phyloP scores from a whole-genome alignment of 2,888 invertebrate genomes.

The Aspidiotus destructor region DNA sequence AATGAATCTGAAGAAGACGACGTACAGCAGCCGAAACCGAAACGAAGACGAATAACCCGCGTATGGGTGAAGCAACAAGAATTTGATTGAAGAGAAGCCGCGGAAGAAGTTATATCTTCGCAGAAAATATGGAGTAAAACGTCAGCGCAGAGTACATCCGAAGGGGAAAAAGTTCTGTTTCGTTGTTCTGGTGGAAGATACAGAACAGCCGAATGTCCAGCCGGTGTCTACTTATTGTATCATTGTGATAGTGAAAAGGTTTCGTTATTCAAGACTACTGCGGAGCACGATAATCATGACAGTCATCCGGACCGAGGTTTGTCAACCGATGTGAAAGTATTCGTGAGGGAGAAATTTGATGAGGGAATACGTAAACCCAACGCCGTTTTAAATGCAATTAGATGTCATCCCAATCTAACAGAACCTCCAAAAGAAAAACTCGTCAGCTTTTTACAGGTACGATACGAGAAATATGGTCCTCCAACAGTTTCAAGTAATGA shows the following conservation, averaged over 20 bases:
- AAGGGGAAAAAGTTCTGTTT: background rate
- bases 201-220: background rate
- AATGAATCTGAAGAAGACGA: background rate
- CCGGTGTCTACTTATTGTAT: constrained; percentile 1
- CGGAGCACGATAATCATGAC: background rate
- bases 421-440: background rate
- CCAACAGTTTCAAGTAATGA: constrained; percentile 22
- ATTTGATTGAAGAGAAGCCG: constrained; percentile 7
- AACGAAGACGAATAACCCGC: background rate
- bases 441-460: constrained; percentile 8
- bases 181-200: background rate
- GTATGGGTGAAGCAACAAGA: constrained; percentile 5
- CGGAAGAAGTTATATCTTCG: background rate
- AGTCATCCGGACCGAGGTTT: background rate
- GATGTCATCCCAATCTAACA: background rate
- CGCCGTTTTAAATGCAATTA: constrained; percentile 9
- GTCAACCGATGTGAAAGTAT: background rate
- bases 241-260: constrained; percentile 6
- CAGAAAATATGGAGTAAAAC: constrained; percentile 10
- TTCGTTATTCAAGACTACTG: constrained; percentile 1
- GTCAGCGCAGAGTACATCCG: background rate
- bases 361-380: constrained; percentile 12
- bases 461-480: background rate
- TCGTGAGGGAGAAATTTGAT: background rate
- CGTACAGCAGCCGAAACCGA: constrained; percentile 8